These are phyloP conservation scores for Bungarus multicinctus DNA, from an alignment of 2,113 vertebrate species.

Conservation along the genomic window DNA sequence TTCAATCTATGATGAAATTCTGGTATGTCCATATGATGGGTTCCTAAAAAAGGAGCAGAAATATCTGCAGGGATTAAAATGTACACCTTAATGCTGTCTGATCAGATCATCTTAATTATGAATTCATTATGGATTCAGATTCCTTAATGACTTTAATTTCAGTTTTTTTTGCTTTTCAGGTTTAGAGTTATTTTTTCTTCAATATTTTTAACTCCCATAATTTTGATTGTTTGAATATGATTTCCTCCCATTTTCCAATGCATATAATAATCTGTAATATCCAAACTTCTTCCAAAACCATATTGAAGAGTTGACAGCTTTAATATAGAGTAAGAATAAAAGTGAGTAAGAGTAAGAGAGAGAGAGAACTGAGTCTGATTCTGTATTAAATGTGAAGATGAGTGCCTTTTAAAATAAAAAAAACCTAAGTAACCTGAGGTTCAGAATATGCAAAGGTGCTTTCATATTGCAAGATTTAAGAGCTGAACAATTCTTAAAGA, in stretches of 20 bases:
- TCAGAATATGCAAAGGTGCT: background rate
- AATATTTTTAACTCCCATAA: background rate
- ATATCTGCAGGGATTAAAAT: background rate
- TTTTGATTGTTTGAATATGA: background rate
- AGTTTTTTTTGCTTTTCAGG: background rate
- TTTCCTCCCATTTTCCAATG: background rate
- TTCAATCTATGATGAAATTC: background rate
- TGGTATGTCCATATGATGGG: background rate
- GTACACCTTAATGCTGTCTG: background rate
- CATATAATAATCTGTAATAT: background rate
- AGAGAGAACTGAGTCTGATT: background rate
- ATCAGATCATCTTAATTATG: background rate
- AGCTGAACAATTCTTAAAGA: background rate
- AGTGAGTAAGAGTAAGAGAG: background rate
- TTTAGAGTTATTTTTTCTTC: background rate
- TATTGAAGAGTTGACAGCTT: background rate
- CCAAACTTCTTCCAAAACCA: background rate
- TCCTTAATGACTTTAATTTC: background rate
- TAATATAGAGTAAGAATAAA: background rate
- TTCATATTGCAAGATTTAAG: background rate
- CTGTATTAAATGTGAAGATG: background rate
- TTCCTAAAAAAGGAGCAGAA: background rate
- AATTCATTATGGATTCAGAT: background rate
- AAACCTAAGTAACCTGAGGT: background rate
- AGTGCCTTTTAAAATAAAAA: background rate